Percentiles rank a stretch among this genome's conserved stretches.
These are phyloP conservation scores for Calyptomena viridis DNA, from an alignment of 2,113 vertebrate genomes.

Conservation along the genomic window DNA sequence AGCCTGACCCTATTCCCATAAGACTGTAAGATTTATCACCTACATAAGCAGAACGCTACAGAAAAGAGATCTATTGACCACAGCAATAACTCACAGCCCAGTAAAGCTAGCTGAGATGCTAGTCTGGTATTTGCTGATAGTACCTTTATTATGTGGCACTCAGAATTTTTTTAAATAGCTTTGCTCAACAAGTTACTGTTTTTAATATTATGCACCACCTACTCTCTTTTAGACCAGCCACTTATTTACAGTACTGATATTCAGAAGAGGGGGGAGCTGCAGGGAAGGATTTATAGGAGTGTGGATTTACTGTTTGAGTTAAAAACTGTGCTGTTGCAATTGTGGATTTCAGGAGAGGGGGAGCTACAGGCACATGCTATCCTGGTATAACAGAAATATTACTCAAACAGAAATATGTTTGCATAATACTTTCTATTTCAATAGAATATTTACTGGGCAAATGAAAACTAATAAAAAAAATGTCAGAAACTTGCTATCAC, in stretches of 20 bases:
- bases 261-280: background rate
- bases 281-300: background rate
- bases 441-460: slow-evolving; percentile 23
- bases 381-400: background rate
- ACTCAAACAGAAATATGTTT: slow-evolving; percentile 23
- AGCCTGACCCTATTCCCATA: slow-evolving; percentile 67
- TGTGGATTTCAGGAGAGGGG: background rate
- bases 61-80: slow-evolving; percentile 73
- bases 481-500: background rate
- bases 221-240: background rate
- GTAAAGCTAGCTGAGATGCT: slow-evolving; percentile 58
- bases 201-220: slow-evolving; percentile 21
- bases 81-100: slow-evolving; percentile 75
- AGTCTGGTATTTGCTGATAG: slow-evolving; percentile 74
- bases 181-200: slow-evolving; percentile 16
- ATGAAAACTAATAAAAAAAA: background rate
- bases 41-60: slow-evolving; percentile 70
- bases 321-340: background rate
- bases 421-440: background rate
- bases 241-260: slow-evolving; percentile 40
- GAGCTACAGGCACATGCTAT: slow-evolving; percentile 14
- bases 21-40: slow-evolving; percentile 81
- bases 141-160: slow-evolving; percentile 38
- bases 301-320: slow-evolving; percentile 2
- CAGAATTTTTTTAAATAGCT: background rate